phyloP scores from a whole-genome alignment of 1,140 invertebrate species.

The Mylabris phalerata region DNA sequence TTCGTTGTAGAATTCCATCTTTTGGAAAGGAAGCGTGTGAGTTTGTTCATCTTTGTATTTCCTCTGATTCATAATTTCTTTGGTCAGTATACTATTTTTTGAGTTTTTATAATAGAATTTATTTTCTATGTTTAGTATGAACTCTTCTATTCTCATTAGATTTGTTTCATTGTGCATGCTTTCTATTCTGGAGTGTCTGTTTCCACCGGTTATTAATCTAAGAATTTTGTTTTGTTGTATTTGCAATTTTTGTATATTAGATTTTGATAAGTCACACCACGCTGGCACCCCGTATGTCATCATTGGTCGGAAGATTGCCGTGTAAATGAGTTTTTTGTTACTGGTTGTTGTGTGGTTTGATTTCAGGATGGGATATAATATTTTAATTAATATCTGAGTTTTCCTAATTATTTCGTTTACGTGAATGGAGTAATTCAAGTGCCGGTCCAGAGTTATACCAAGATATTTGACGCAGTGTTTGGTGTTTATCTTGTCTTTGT shows the following conservation, averaged over 20 bases:
- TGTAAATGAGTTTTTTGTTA: constrained; percentile 11
- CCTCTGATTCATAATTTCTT: too few species aligned
- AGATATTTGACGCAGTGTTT: constrained; percentile 22
- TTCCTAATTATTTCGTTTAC: constrained; percentile 15
- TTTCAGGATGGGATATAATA: constrained; percentile 1
- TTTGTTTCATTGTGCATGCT: too few species aligned
- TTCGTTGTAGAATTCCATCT: too few species aligned
- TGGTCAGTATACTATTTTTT: too few species aligned
- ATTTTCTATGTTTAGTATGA: too few species aligned
- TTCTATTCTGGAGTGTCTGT: too few species aligned
- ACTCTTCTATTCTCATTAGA: too few species aligned
- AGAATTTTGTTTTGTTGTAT: not conserved
- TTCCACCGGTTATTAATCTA: not conserved
- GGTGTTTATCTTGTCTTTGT: not conserved
- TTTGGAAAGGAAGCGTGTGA: too few species aligned
- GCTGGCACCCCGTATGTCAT: not conserved
- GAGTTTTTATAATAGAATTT: too few species aligned
- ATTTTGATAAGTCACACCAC: not conserved
- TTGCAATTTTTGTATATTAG: not conserved
- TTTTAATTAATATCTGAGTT: constrained; percentile 18
- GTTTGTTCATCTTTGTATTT: too few species aligned
- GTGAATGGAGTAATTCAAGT: constrained; percentile 20
- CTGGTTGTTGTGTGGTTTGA: not conserved
- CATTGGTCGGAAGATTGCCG: not conserved
- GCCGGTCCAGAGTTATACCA: constrained; percentile 23